These are phyloP conservation scores for Siphamia tubifer DNA, from an alignment of 2,113 vertebrate species.

Conservation along the genomic window DNA sequence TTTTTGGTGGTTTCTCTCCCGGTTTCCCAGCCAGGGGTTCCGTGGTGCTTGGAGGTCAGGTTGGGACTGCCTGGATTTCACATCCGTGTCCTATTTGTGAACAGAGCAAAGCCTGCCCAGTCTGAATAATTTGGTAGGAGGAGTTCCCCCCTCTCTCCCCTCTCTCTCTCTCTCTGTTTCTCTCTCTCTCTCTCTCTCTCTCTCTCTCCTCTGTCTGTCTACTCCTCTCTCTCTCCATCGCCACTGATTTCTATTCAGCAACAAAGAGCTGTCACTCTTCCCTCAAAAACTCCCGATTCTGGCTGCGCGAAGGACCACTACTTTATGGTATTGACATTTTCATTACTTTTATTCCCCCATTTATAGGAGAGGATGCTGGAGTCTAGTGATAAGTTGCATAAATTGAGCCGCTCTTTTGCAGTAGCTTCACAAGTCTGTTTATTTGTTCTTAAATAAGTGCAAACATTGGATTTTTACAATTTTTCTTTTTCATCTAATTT, in stretches of 20 bases:
- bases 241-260: slow-evolving; percentile 94
- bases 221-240: slow-evolving; percentile 54
- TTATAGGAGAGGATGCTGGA: slow-evolving; percentile 4
- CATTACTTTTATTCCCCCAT: slow-evolving; percentile 56
- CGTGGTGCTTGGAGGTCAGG: slow-evolving; percentile 90
- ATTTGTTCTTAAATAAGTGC: too few species aligned
- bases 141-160: slow-evolving; percentile 86
- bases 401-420: neutral
- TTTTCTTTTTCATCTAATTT: neutral
- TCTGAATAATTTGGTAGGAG: slow-evolving; percentile 99
- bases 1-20: slow-evolving; percentile 61
- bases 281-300: slow-evolving; percentile 83
- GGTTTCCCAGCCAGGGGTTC: slow-evolving; percentile 85
- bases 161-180: neutral
- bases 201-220: neutral
- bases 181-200: slow-evolving; percentile 9
- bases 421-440: too few species aligned
- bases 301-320: slow-evolving; percentile 80
- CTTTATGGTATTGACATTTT: slow-evolving; percentile 70
- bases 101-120: slow-evolving; percentile 96
- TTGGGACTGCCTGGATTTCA: slow-evolving; percentile 91
- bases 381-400: neutral
- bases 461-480: neutral
- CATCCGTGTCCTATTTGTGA: slow-evolving; percentile 97
- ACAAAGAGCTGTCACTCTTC: slow-evolving; percentile 98